Evolutionary conservation across 92 coral and sea anemone species (phyloP).

Genomic region (Phenganax marumi): DNA sequence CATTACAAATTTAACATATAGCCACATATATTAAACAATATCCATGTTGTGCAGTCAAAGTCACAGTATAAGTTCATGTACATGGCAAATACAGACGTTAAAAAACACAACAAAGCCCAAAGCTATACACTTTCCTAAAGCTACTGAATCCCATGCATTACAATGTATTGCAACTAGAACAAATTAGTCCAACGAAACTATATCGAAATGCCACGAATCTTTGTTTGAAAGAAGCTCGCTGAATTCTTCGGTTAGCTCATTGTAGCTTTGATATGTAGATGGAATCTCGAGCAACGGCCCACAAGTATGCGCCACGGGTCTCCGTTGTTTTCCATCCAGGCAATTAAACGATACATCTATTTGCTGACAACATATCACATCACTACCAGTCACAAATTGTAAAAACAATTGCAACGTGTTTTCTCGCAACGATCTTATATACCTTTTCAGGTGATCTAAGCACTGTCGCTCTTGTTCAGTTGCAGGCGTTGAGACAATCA

Average conservation of each 20-base stretch:
- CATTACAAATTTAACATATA: no score
- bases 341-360: conserved; percentile 39
- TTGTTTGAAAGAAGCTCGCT: conserved; percentile 42
- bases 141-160: no score
- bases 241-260: conserved; percentile 36
- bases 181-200: background rate
- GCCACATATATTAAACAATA: no score
- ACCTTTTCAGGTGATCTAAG: conserved; percentile 41
- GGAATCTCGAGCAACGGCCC: conserved; percentile 44
- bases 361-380: conserved; percentile 21
- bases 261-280: conserved; percentile 29
- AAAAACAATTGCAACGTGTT: conserved; percentile 31
- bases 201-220: conserved; percentile 62
- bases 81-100: no score
- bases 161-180: no score
- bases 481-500: conserved; percentile 16
- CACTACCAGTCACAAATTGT: conserved; percentile 45
- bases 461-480: conserved; percentile 26
- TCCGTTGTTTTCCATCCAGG: conserved; percentile 32
- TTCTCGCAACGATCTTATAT: conserved; percentile 40
- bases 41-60: no score
- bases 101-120: no score
- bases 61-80: no score
- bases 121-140: no score
- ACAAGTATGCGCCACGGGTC: conserved; percentile 44